Evolutionary conservation across 2,797 vertebrate genomes (phyloP), one percentile per base, ranked within the genome.

Genomic region (Danio albolineatus): DNA sequence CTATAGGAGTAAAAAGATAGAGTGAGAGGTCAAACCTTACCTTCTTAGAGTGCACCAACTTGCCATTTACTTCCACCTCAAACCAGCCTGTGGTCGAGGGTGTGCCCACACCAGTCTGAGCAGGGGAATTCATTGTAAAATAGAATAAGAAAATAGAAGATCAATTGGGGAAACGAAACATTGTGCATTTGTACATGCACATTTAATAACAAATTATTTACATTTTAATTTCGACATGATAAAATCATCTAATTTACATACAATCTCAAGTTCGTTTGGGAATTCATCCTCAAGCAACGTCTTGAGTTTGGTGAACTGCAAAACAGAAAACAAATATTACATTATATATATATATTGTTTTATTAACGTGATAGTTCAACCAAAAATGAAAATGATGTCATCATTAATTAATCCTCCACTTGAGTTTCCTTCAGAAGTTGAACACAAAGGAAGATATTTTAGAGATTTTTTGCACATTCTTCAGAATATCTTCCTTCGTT

Each of bases 31-130:
- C 17, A 21, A 41, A 1, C 5, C 51, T 60, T 57, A 87, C 88
- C 89, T 90, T 88, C 77, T 88, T 89, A 2, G 89, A 90, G 79
- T 90, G 89, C 36, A 89, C 85, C 78, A 89, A 74, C 38, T 60
- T 28, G 4, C 82, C 85, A 41, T 88, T 85, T 73, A 90, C 87
- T 66, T 82, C 60, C 62, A 90, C 89, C 74, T 90, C 89, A 73
- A 89, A 87, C 79, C 79, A 87, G 10, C 86, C 86, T 7, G 85
- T 73, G 16, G 8, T 53, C 21, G 87, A 49, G 13, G 83, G 81
- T 12, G 87, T 90, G 73, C 85, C 19, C 82, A 84, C 86, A 59
- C 85, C 57, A 14, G 84, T 82, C 89, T 90, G 62, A 4, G 10
- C 7, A 43, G 13, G 21, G 17, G 53, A 67, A 49, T 10, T 62